Evolutionary conservation across 2,888 invertebrate species (phyloP).

Genomic region (Hedya salicella): DNA sequence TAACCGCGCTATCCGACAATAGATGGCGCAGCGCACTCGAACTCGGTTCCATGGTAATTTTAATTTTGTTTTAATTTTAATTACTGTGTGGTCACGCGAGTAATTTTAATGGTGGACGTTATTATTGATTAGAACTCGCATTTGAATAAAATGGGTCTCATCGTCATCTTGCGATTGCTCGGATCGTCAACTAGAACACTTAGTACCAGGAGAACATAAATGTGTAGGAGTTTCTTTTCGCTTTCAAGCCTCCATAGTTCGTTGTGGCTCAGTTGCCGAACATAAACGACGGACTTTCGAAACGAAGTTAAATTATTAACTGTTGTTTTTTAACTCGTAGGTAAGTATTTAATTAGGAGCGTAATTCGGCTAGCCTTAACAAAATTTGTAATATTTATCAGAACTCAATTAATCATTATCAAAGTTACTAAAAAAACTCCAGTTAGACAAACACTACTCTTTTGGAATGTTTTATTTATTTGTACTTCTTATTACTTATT

Average conservation of each 20-base stretch:
- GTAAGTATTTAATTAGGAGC: too few relatives aligned
- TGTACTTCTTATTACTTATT: background rate
- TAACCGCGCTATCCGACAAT: constrained; percentile 64
- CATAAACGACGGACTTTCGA: background rate
- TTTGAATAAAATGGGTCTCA: constrained; percentile 46
- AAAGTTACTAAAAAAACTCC: background rate
- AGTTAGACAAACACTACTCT: too few relatives aligned
- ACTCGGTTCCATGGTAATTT: constrained; percentile 44
- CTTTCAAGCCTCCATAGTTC: constrained; percentile 17
- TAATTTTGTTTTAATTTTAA: constrained; percentile 42
- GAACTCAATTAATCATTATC: background rate
- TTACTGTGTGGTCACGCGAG: constrained; percentile 48
- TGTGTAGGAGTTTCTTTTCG: constrained; percentile 52
- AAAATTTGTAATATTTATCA: background rate
- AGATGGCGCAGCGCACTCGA: constrained; percentile 69
- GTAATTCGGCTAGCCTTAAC: background rate
- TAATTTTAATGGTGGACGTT: constrained; percentile 29
- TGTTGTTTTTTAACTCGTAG: background rate
- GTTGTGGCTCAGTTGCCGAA: constrained; percentile 15
- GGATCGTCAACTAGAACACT: constrained; percentile 84
- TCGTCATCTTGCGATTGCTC: constrained; percentile 69
- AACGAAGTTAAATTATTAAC: too few relatives aligned
- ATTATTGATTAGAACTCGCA: constrained; percentile 33
- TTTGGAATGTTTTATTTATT: background rate
- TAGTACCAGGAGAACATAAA: constrained; percentile 71